Base-by-base conservation (phyloP, 2,797 vertebrate genomes). In the Gastrophryne carolinensis region DNA sequence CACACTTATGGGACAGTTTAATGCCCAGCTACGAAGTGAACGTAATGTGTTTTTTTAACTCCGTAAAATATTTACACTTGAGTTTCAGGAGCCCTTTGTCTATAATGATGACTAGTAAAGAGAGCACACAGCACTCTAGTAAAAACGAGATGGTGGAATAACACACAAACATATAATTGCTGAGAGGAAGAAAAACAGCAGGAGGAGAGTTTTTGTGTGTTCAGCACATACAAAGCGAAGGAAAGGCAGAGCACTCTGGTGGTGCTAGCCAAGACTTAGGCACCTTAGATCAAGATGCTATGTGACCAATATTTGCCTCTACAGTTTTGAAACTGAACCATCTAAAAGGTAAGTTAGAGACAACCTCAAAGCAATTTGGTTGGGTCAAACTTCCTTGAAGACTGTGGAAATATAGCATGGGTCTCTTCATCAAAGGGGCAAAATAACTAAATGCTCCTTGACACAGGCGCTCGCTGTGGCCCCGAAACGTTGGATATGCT, bases 1-100 rank as follows among this genome's bases (percentile, higher is more conserved):
- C 44, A 47, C 2, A 8, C 17, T 47, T 47, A 47, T 24, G 52
- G 23, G 52, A 54, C 23, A 54, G 52, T 26, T 54, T 29, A 60
- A 60, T 54, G 49, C 58, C 10, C 74, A 73, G 67, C 58, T 69
- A 75, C 73, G 79, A 39, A 13, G 32, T 49, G 72, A 24, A 54
- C 11, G 15, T 27, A 19, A 7, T 27, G 4, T n/a, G 13, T 53
- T 13, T 27, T n/a, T 34, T 7, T 23, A 15, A n/a, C 7, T 19
- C 24, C 30, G 17, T 60, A 15, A 19, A 60, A 60, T 32, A 47
- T 47, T 19, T 47, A 47, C 44, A 47, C 17, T 47, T 21, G 17
- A 47, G 17, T 47, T 47, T 3, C 5, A 9, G n/a, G 12, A 47
- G 21, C 17, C 44, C 10, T 19, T 39, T 39, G 11, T 39, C 37